Base-by-base conservation (phyloP, 2,797 vertebrate genomes). In the Bovichtus variegatus region DNA sequence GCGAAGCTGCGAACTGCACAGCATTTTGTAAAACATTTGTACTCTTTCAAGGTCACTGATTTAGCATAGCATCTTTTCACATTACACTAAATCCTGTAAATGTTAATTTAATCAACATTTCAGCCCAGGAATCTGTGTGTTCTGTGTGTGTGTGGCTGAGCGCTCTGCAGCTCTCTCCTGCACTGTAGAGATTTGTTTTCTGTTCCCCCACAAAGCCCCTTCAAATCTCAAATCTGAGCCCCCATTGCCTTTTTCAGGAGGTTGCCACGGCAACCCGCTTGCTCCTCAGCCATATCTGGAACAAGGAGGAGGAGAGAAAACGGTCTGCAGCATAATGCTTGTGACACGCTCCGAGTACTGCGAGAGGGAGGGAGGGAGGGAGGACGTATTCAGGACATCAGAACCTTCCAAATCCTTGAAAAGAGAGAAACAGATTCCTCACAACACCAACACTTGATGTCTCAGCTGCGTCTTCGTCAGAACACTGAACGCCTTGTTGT, bases 231-330 rank as follows among this genome's bases (percentile, higher is more conserved):
- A 60, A 59, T 51, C 25, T 1, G 47, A 72, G 58, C 78, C 84
- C 73, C 74, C 27, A 6, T 34, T 83, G 71, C 75, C 57, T 81
- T 54, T 5, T 21, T 69, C 69, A 85, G 78, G 60, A 43, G 25
- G 91, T 94, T 90, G 73, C 89, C 87, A 89, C 21, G 74, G 84
- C 81, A 93, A 94, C 91, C 43, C 0, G 8, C 71, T 74, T 31
- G 54, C 76, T 84, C 83, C 64, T 83, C 81, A 73, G 40, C 76
- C 85, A 78, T 81, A 89, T 85, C 59, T 93, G 84, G 86, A 87
- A 65, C 76, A 51, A 81, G 87, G 80, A 87, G 71, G 75, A 79
- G 79, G 60, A 74, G 73, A 73, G 58, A 25, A 58, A 54, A 38
- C 25, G 44, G 16, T 78, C 67, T 78, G 71, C 78, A 71, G 84